Percentiles rank a stretch among this genome's conserved stretches.
Conservation (phyloP, 2,797 vertebrate genomes). For the Acanthornis magna region DNA sequence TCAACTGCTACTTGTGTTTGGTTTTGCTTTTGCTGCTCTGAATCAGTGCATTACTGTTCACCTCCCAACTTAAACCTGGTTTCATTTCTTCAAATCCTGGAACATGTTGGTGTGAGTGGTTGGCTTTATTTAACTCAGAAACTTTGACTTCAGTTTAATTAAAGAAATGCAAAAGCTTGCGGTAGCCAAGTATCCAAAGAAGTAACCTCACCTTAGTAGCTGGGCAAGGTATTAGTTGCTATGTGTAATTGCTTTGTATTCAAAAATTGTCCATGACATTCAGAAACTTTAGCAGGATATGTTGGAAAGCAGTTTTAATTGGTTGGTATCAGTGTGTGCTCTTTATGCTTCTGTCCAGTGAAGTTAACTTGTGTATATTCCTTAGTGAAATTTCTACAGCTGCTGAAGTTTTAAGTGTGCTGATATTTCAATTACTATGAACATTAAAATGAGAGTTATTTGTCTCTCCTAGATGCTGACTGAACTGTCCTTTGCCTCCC, state of each 20-base stretch:
- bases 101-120: not conserved
- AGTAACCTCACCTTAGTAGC: not conserved
- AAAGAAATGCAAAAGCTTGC: not conserved
- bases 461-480: not conserved
- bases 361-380: not conserved
- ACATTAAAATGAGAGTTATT: not conserved
- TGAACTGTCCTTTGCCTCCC: accelerated
- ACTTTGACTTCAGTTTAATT: not conserved
- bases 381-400: not conserved
- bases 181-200: not conserved
- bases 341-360: not conserved
- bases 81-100: not conserved
- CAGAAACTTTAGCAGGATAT: not conserved
- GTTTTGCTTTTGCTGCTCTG: not conserved
- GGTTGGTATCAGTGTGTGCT: accelerated
- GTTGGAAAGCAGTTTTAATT: not conserved
- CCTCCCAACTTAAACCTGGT: not conserved
- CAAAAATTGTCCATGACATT: not conserved
- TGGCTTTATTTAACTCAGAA: not conserved
- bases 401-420: not conserved
- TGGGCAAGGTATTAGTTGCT: not conserved
- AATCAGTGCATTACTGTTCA: not conserved
- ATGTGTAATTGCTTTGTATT: not conserved
- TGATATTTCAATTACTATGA: not conserved
- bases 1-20: not conserved